Base-by-base conservation (phyloP, 2,888 invertebrate species). In the Spodoptera exigua region DNA sequence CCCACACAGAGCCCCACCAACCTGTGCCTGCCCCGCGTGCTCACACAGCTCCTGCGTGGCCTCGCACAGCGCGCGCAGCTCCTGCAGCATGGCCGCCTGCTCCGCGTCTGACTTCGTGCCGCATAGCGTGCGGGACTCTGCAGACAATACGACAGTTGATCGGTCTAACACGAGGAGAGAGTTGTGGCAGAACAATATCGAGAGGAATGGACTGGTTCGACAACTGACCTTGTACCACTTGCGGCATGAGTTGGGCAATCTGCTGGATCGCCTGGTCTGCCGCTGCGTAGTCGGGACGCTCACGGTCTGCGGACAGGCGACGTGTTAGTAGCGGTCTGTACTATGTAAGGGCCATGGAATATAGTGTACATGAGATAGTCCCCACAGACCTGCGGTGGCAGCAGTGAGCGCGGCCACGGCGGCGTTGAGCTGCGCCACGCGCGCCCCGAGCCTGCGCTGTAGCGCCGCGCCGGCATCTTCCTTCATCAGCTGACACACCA, bases 181-280 rank as follows among this genome's bases (percentile, higher is more conserved):
- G 7, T 9, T 9, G 27, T 27, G 7, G 27, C 27, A 27, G 7
- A 27, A 27, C 27, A 27, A 27, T 27, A 27, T 7, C 7, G 7
- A 27, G 27, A 5, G 7, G 27, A 9, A 27, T 27, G 7, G 9
- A 27, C 9, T 5, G 27, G 21, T 27, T 7, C 1, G 12, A 27
- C 3, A 3, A 34, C 40, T 44, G 10, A 75, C 75, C 76, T 75
- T 67, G 59, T 0, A 84, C 61, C 18, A 88, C 57, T 21, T 76
- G 73, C 0, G 87, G 85, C 67, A 84, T 70, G 3, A 86, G 49
- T 13, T 84, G 79, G 3, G 76, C 57, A 9, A 88, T 83, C 1
- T 74, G 76, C 2, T 58, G 74, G 13, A 80, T 59, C 0, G 85
- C 79, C 1, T 72, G 18, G 12, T 84, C 82, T 0, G 86, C 86